Evolutionary conservation across 2,113 vertebrate species (phyloP), one percentile per base, ranked within the genome.

Genomic region (Silurus meridionalis): DNA sequence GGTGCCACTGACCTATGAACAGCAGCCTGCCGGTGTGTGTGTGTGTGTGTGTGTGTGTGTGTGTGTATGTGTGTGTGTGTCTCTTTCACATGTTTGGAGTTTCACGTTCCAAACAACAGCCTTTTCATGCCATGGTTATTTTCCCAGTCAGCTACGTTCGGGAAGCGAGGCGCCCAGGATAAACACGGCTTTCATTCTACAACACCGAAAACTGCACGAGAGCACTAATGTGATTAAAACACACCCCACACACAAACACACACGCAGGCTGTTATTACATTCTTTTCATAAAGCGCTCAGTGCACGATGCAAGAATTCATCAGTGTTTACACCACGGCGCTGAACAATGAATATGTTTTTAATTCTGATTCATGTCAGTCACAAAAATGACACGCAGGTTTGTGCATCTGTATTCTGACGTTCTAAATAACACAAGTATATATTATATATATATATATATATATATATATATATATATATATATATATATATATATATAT

Each of bases 21-120:
- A 92, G 89, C 89, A 91, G 92, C 92, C 79, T 83, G 86, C 85
- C 69, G 52, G 81, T n/a, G n/a, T n/a, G n/a, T 79, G 77, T 25
- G 52, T 52, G 60, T 80, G 60, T 53, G n/a, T 8, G 80, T 78
- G 78, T 83, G 72, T 48, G 69, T 89, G 85, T 52, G 79, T 37
- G 81, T 19, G 63, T 58, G 55, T 80, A 75, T 79, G 75, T 82
- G 77, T 81, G 79, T 21, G 28, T 15, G 37, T 37, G 37, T 37
- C 1, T 37, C 37, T 37, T 37, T 37, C 37, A 85, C 85, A 80
- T 90, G 91, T 90, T 92, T 46, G 87, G 19, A 52, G 67, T 55
- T 80, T 74, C 19, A 6, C 7, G 25, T 60, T 19, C 9, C 52
- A 66, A 28, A 66, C 28, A 53, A 25, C 46, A 1, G 50, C 21